phyloP scores from a whole-genome alignment of 2,797 vertebrate genomes.

The Pseudochromis fuscus region DNA sequence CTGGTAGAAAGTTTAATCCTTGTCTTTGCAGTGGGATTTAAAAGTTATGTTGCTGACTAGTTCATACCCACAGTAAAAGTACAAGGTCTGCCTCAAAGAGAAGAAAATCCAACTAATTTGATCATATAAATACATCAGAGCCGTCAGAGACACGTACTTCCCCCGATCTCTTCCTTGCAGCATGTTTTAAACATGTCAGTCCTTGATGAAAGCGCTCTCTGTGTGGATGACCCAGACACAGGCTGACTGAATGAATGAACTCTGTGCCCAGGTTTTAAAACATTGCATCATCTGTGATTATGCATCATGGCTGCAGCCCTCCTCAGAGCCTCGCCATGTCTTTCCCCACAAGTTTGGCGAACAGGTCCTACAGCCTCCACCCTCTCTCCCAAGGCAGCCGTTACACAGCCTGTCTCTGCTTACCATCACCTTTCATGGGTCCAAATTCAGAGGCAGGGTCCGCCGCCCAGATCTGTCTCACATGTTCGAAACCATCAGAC shows the following conservation, averaged over 20 bases:
- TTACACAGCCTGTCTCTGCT: conserved; percentile 20
- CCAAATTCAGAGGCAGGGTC: conserved; percentile 1
- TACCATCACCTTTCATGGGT: conserved; percentile 31
- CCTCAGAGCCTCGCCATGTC: conserved; percentile 31
- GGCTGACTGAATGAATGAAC: conserved; percentile 30
- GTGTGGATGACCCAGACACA: conserved; percentile 18
- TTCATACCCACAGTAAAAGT: too few relatives aligned
- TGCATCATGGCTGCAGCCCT: conserved; percentile 38
- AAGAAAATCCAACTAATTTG: too few relatives aligned
- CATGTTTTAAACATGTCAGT: neutral
- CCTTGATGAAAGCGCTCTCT: conserved; percentile 18
- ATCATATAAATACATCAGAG: too few relatives aligned
- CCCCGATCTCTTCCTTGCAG: neutral
- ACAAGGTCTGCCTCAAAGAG: too few relatives aligned
- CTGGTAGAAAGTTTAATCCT: too few relatives aligned
- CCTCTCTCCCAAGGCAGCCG: conserved; percentile 26
- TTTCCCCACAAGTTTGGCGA: conserved; percentile 40
- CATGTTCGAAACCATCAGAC: neutral
- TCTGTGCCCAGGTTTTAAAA: conserved; percentile 34
- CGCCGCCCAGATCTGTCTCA: conserved; percentile 5
- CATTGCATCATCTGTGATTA: conserved; percentile 60
- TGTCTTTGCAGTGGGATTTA: too few relatives aligned
- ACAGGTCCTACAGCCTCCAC: conserved; percentile 20
- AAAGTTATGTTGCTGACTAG: too few relatives aligned
- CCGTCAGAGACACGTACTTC: too few relatives aligned